phyloP scores from a whole-genome alignment of 2,888 invertebrate genomes.

The Eristalis intricaria region DNA sequence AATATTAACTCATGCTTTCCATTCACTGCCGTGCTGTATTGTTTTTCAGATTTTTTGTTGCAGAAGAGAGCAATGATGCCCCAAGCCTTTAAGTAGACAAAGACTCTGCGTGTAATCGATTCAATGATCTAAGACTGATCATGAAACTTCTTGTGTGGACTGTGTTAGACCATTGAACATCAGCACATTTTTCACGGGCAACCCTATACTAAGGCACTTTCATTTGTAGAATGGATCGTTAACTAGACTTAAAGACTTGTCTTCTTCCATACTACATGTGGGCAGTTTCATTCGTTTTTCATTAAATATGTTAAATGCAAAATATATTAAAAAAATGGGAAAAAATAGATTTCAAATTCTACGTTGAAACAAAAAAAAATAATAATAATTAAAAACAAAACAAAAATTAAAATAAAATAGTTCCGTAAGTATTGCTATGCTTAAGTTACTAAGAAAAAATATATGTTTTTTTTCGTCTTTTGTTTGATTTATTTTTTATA shows the following conservation, averaged over 20 bases:
- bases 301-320: slow-evolving; percentile 37
- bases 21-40: no score
- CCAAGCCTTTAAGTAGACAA: no score
- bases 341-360: slow-evolving; percentile 34
- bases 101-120: no score
- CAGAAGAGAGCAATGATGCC: no score
- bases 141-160: not conserved
- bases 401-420: slow-evolving; percentile 71
- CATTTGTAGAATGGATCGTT: slow-evolving; percentile 46
- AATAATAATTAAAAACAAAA: not conserved
- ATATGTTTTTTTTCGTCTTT: slow-evolving; percentile 28
- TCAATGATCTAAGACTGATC: not conserved
- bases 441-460: slow-evolving; percentile 64
- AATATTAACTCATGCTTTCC: no score
- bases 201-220: slow-evolving; percentile 65
- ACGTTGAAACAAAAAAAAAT: slow-evolving; percentile 64
- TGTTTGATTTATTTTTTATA: slow-evolving; percentile 39
- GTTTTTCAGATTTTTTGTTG: no score
- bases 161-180: not conserved
- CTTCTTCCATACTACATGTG: slow-evolving; percentile 32
- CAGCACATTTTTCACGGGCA: not conserved
- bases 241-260: slow-evolving; percentile 22
- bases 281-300: slow-evolving; percentile 52
- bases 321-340: not conserved
- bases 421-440: slow-evolving; percentile 67